phyloP scores from a whole-genome alignment of 2,113 vertebrate species.

The Hyperopisus bebe region DNA sequence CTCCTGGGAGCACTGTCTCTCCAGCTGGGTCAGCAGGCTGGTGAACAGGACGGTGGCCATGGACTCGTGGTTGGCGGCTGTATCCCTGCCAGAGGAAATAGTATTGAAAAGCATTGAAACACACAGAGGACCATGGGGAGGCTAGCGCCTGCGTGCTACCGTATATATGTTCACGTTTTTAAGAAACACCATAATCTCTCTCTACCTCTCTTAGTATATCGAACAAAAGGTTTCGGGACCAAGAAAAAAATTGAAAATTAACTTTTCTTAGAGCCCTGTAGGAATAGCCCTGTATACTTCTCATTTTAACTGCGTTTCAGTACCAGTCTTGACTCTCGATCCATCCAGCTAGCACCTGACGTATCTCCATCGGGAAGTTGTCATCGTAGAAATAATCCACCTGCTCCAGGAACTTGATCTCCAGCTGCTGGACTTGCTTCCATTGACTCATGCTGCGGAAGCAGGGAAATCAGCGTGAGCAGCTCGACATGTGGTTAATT shows the following conservation, averaged over 20 bases:
- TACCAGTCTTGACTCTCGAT: constrained; percentile 95
- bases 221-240: background rate
- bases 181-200: background rate
- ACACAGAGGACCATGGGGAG: background rate
- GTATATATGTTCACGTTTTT: background rate
- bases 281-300: background rate
- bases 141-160: background rate
- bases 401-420: constrained; percentile 88
- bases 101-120: background rate
- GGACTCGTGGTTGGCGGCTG: constrained; percentile 76
- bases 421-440: constrained; percentile 92
- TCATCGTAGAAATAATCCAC: constrained; percentile 95
- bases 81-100: constrained; percentile 54
- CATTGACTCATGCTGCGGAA: constrained; percentile 85
- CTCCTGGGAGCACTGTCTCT: constrained; percentile 79
- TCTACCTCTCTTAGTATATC: background rate
- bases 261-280: background rate
- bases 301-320: constrained; percentile 19
- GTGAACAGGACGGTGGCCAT: constrained; percentile 79
- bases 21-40: constrained; percentile 82
- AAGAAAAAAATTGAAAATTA: background rate
- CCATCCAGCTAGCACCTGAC: constrained; percentile 85
- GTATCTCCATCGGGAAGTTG: constrained; percentile 94
- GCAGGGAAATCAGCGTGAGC: background rate
- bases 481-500: background rate